phyloP scores from a whole-genome alignment of 2,797 vertebrate genomes.

The Sebastes elongatus region DNA sequence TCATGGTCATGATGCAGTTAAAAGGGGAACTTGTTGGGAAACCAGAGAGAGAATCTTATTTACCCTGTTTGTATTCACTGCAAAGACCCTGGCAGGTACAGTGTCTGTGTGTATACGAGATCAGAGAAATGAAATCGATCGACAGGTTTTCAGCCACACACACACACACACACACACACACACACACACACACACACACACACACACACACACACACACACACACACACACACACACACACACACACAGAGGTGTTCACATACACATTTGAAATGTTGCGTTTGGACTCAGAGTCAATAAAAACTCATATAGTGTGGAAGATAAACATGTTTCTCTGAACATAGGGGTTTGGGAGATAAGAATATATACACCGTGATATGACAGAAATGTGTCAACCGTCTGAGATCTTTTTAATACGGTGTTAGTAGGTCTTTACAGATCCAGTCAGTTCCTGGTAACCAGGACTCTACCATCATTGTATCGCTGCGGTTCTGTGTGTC shows the following conservation, averaged over 20 bases:
- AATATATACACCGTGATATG: background rate
- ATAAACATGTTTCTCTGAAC: too few relatives aligned
- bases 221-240: too few relatives aligned
- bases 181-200: too few relatives aligned
- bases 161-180: too few relatives aligned
- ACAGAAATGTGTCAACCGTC: background rate
- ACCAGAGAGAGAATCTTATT: background rate
- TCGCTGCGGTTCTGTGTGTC: background rate
- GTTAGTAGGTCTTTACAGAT: background rate
- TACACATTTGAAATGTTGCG: background rate
- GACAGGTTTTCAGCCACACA: background rate
- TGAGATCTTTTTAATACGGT: background rate
- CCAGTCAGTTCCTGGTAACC: background rate
- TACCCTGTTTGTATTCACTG: background rate
- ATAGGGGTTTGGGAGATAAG: background rate
- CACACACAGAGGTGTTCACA: background rate
- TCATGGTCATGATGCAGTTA: background rate
- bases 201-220: too few relatives aligned
- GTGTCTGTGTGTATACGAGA: background rate
- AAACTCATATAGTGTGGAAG: too few relatives aligned
- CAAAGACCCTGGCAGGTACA: background rate
- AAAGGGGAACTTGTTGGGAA: background rate
- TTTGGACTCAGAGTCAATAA: background rate
- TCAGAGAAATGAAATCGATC: background rate
- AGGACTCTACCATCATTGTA: background rate